phyloP scores from a whole-genome alignment of 2,113 vertebrate species.

The Hippocampus zosterae region DNA sequence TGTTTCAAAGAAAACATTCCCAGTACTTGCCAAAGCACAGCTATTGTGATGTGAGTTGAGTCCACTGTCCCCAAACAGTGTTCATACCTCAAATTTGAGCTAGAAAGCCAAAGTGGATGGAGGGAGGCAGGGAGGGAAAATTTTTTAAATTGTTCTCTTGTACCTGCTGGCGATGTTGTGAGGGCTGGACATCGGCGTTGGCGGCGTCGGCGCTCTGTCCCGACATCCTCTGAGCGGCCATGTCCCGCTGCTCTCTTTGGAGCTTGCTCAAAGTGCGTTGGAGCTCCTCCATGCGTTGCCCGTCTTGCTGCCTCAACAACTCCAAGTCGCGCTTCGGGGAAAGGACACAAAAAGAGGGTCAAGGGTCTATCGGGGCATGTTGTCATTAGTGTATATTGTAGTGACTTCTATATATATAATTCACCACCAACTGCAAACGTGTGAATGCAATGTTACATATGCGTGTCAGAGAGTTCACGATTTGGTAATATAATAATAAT shows the following conservation, averaged over 20 bases:
- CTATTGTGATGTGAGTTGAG: background rate
- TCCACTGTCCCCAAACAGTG: no score
- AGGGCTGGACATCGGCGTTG: background rate
- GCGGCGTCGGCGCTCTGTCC: conserved; percentile 20
- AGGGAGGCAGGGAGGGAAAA: no score
- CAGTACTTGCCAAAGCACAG: no score
- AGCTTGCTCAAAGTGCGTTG: conserved; percentile 74
- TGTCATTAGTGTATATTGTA: background rate
- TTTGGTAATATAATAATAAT: no score
- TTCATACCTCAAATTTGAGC: no score
- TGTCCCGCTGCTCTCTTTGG: conserved; percentile 63
- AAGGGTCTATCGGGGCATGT: background rate
- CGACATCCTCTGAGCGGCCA: conserved; percentile 49
- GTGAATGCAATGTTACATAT: no score
- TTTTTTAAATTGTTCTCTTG: background rate
- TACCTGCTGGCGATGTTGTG: conserved; percentile 51
- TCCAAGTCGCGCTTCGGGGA: conserved; percentile 76
- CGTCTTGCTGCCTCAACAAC: conserved; percentile 75
- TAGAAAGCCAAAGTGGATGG: no score
- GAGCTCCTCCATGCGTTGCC: conserved; percentile 79
- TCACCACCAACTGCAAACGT: no score
- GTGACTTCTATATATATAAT: no score
- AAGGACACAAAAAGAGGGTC: background rate
- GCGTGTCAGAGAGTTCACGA: no score
- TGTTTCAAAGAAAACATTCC: no score